Base-by-base conservation (phyloP, 2,888 invertebrate genomes). In the Parthenolecanium corni region DNA sequence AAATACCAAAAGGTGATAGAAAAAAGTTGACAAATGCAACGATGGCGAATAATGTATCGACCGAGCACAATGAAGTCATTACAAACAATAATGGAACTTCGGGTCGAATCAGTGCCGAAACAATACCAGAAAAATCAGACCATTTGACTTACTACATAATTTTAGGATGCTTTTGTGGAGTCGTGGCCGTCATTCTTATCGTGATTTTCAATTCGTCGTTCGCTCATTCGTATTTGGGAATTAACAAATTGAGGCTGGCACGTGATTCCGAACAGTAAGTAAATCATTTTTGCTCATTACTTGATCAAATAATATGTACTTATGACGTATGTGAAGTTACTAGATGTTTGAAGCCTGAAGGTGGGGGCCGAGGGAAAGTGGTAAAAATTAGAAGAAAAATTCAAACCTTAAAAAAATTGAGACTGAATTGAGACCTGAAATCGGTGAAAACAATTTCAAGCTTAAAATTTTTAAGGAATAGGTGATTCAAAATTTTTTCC, bases 131-230 rank as follows among this genome's bases (percentile, higher is more conserved):
- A 52, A 52, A 51, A 52, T 53, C 62, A 18, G 52, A 46, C 42
- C 52, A 53, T 52, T 44, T 62, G 31, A 36, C 31, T 9, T 62
- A 52, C 42, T 62, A 62, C 52, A 53, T 62, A 40, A 52, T 52
- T 40, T 21, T 62, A 11, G 62, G 52, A 16, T 53, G 46, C 42
- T 52, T 52, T 42, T 62, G 62, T 44, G 62, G 52, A 21, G 23
- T 62, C 24, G 44, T 62, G 4, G 44, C 53, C 31, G 51, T 62
- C 16, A 25, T 62, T 44, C 42, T 52, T 11, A 31, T 62, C 24
- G 51, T 62, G n/a, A 53, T 62, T 21, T 62, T 52, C 46, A 52
- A 62, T 20, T 62, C 62, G 44, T 53, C 62, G 3, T 25, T 52
- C 21, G 52, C 52, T 18, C 62, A 62, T 44, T 52, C 52, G 52